phyloP scores from a whole-genome alignment of 2,797 vertebrate species.

The Tamandua tetradactyla region DNA sequence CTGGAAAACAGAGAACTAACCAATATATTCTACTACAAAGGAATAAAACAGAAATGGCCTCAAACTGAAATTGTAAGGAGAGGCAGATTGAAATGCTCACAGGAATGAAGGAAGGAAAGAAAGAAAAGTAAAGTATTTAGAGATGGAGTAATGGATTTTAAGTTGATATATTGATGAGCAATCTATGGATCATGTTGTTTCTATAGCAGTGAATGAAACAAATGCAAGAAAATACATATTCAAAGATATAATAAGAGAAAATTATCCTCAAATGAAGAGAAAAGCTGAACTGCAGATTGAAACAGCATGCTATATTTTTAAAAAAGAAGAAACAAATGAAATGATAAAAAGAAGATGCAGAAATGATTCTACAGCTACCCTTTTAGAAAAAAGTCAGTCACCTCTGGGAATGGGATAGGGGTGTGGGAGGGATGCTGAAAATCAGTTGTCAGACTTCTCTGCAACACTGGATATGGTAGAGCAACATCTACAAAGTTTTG shows the following conservation, averaged over 20 bases:
- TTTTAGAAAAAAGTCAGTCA: background rate
- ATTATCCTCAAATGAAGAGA: background rate
- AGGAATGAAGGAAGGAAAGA: conserved; percentile 11
- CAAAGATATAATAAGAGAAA: conserved; percentile 25
- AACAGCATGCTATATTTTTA: background rate
- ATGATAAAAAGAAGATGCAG: background rate
- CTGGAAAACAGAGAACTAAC: background rate
- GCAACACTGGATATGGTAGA: background rate
- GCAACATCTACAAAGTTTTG: background rate
- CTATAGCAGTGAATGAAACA: background rate
- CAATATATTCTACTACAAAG: background rate
- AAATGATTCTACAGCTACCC: background rate
- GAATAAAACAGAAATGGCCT: background rate
- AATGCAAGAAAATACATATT: background rate
- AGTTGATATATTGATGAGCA: background rate
- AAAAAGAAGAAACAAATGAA: background rate
- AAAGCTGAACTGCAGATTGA: background rate
- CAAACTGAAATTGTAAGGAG: background rate
- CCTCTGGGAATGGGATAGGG: background rate
- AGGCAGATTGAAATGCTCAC: background rate
- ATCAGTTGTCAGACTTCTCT: background rate
- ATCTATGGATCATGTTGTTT: background rate
- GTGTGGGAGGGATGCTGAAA: background rate
- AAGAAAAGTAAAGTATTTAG: background rate
- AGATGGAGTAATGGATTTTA: background rate